Evolutionary conservation across 30 jellyfish, hydroid and myxozoan species (phyloP).

Genomic region (Nemopilema nomurai): DNA sequence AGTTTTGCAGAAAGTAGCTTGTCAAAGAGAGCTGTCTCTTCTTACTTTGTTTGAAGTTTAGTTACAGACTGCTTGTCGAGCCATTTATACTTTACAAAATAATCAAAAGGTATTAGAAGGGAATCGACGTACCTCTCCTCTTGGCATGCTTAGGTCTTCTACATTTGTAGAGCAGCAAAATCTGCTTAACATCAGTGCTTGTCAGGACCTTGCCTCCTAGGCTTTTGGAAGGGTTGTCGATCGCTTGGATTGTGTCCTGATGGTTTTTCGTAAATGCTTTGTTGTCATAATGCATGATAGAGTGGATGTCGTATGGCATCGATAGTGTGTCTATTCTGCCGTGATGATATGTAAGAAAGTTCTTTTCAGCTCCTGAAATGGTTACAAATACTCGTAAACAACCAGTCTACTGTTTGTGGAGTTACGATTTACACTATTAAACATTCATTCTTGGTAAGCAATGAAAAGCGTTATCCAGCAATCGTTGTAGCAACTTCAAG

Average conservation of each 20-base stretch:
- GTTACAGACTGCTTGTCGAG: no score
- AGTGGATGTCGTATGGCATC: constrained; percentile 79
- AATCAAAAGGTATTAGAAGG: no score
- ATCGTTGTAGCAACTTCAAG: no score
- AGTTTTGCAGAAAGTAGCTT: no score
- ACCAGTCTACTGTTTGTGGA: no score
- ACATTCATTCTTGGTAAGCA: no score
- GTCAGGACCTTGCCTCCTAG: constrained; percentile 71
- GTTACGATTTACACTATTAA: no score
- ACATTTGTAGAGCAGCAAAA: constrained; percentile 67
- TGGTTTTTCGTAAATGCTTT: constrained; percentile 74
- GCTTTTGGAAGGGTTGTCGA: constrained; percentile 55
- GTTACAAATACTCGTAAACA: no score
- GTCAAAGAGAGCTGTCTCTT: no score
- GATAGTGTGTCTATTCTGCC: constrained; percentile 81
- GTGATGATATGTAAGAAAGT: constrained; percentile 74
- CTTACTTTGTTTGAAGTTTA: no score
- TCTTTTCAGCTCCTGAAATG: constrained; percentile 90
- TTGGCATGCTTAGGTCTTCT: constrained; percentile 9
- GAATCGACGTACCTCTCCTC: constrained; percentile 17
- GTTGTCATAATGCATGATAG: constrained; percentile 78
- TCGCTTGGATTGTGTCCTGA: constrained; percentile 75
- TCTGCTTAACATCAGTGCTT: constrained; percentile 63
- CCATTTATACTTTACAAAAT: no score
- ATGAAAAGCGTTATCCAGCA: no score